Conservation (phyloP, 2,113 vertebrate genomes). For the Chaetops frenatus region DNA sequence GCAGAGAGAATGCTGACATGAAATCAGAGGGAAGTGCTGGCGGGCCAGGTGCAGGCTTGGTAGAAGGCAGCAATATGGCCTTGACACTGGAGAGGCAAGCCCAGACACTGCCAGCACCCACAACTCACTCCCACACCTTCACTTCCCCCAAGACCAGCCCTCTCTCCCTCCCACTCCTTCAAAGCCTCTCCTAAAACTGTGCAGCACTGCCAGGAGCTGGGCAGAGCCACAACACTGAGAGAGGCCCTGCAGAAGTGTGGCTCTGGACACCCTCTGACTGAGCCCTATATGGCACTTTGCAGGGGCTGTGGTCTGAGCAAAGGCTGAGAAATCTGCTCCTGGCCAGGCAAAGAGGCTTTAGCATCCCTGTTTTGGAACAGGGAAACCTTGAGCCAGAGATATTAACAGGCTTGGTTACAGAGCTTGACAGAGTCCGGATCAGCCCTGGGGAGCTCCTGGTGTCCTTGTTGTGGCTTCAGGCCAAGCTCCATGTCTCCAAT, state of each 20-base stretch:
- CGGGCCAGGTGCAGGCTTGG: not conserved
- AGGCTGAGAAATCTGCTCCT: not conserved
- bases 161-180: not conserved
- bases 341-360: not conserved
- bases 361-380: not conserved
- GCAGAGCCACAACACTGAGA: not conserved
- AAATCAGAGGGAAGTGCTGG: fast-evolving
- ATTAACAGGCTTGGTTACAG: not conserved
- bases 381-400: not conserved
- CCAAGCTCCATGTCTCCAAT: not conserved
- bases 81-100: not conserved
- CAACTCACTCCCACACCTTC: not conserved
- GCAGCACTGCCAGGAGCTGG: not conserved
- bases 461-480: not conserved
- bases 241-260: not conserved
- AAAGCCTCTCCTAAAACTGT: not conserved
- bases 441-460: not conserved
- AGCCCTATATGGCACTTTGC: not conserved
- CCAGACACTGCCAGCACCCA: not conserved
- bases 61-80: not conserved
- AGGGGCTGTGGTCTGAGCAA: not conserved
- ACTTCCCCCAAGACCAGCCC: not conserved
- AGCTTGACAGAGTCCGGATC: not conserved
- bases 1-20: not conserved
- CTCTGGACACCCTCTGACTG: not conserved